Base-by-base conservation (phyloP, 2,113 vertebrate genomes). In the Paedocypris sp. region DNA sequence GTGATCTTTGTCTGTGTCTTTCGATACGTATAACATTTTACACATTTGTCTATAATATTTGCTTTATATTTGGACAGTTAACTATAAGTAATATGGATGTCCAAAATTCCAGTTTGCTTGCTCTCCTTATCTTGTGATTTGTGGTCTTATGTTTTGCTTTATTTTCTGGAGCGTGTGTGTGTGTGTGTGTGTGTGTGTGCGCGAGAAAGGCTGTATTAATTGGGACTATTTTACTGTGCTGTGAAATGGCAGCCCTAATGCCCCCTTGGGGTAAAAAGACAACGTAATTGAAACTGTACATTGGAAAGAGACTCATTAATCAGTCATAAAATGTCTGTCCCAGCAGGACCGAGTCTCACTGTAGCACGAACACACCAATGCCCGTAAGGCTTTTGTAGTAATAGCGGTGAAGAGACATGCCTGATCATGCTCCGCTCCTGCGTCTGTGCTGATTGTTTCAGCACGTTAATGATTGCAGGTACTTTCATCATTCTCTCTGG, bases 361-460 rank as follows among this genome's bases (percentile, higher is more conserved):
- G 28, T 29, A n/a, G 11, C 11, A 36, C 56, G 31, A 20, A 26
- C 20, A 60, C 7, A 60, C 19, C 29, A 53, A 13, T 57, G 45
- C 58, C 28, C 46, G 2, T 39, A 47, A 42, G 33, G 32, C 59
- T 52, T 70, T 66, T 62, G 31, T 48, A 52, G 45, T 52, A 66
- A 53, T 64, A 67, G n/a, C n/a, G 59, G 64, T 70, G 45, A 41
- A n/a, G 35, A 36, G 32, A 43, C 67, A 56, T 49, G 62, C 35
- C 28, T 61, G 26, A 52, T 49, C 10, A 38, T 13, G 32, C 42
- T 39, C 35, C 47, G 28, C 19, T 13, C 20, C 29, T 12, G 38
- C 22, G 19, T 46, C 25, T 25, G 20, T 29, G 29, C 39, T 52
- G 36, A 52, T 43, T 25, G 49, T 42, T 22, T 42, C 31, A 51